Evolutionary conservation across 2,113 vertebrate species (phyloP).

Genomic region (Thalassoma bifasciatum): DNA sequence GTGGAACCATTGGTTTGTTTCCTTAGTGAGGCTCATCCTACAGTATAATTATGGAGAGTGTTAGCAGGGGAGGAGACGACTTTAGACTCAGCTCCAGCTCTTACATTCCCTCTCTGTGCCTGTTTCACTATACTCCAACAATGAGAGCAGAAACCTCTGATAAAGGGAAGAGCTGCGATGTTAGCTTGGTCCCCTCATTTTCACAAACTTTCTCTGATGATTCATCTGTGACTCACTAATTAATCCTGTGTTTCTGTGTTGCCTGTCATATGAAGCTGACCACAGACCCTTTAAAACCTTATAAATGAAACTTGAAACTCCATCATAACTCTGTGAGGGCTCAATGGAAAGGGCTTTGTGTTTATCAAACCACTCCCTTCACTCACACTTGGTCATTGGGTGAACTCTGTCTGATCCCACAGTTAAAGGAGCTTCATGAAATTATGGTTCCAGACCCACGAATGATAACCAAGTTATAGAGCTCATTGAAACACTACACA

Average conservation of each 20-base stretch:
- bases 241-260: neutral
- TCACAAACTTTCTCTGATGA: neutral
- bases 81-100: conserved; percentile 27
- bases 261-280: neutral
- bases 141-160: conserved; percentile 9
- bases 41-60: conserved; percentile 65
- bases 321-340: neutral
- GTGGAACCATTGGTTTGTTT: conserved; percentile 65
- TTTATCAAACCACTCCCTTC: too few species aligned
- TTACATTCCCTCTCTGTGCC: conserved; percentile 6
- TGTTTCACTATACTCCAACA: conserved; percentile 3
- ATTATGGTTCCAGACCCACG: too few species aligned
- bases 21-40: conserved; percentile 66
- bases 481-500: too few species aligned
- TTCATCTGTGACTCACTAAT: neutral
- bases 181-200: neutral
- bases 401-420: too few species aligned
- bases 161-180: neutral
- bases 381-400: too few species aligned
- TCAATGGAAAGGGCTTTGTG: too few species aligned
- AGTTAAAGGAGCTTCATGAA: too few species aligned
- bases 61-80: conserved; percentile 30
- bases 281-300: neutral
- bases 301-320: too few species aligned
- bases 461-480: too few species aligned